Conservation (phyloP, 2,888 invertebrate genomes). For the Cephus sareptanus region DNA sequence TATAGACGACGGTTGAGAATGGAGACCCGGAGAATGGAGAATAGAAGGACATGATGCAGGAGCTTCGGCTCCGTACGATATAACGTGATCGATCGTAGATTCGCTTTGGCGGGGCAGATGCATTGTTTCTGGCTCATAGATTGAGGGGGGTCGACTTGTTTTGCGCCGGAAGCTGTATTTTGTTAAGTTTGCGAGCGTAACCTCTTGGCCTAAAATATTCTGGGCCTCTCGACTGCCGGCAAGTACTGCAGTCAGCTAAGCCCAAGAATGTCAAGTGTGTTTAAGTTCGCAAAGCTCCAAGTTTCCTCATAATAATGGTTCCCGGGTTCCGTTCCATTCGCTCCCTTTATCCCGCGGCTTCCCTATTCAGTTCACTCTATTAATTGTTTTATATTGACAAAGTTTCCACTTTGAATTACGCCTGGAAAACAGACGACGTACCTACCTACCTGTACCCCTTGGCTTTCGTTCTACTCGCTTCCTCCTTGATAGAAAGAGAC, state of each 20-base stretch:
- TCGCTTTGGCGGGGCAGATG: not conserved
- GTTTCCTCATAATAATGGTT: slow-evolving; percentile 30
- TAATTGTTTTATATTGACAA: slow-evolving; percentile 44
- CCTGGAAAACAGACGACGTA: not conserved
- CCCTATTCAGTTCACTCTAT: slow-evolving; percentile 27
- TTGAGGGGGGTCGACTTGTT: not conserved
- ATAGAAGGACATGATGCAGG: not conserved
- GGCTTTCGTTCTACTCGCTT: not conserved
- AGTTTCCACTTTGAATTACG: slow-evolving; percentile 37
- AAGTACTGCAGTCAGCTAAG: not conserved
- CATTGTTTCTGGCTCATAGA: not conserved
- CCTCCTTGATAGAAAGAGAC: not conserved
- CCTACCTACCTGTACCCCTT: too few species aligned
- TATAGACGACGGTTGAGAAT: not conserved
- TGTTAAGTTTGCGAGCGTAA: not conserved
- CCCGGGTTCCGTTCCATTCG: slow-evolving; percentile 13
- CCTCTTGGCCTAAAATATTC: slow-evolving; percentile 8
- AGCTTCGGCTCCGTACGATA: not conserved
- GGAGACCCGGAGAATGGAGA: not conserved
- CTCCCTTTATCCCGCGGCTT: slow-evolving; percentile 17
- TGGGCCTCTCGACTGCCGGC: not conserved
- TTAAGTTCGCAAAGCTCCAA: slow-evolving; percentile 28
- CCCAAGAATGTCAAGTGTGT: slow-evolving; percentile 30
- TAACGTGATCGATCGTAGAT: not conserved
- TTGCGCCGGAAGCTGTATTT: slow-evolving; percentile 9